Evolutionary conservation across 2,888 invertebrate genomes (phyloP), one percentile per base, ranked within the genome.

Genomic region (Gari tellinella): DNA sequence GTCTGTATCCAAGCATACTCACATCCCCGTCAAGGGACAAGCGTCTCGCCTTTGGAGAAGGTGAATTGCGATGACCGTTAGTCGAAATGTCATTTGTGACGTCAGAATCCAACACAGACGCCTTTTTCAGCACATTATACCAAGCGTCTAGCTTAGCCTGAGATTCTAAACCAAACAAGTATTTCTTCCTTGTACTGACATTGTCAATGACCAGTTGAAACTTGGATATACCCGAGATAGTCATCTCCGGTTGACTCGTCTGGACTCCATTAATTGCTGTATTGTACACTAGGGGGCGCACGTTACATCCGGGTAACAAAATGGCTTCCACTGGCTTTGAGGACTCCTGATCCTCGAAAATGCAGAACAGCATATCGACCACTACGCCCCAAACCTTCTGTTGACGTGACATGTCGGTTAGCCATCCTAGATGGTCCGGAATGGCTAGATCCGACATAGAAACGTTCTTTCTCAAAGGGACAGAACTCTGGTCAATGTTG

Each of bases 131-230:
- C 10, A 79, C 78, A 1, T 63, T 49, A 55, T 77, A 78, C 88
- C 88, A 88, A 4, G 67, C 66, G 37, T 82, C 77, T 5, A 86
- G 74, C 7, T 84, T 82, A 12, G 49, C 23, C 41, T 76, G 79
- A 17, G 80, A 76, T n/a, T 84, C 78, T 14, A 82, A 72, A 17
- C 85, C 84, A 55, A 86, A 88, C 41, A 86, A 64, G 51, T 83
- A 76, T 40, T 86, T 85, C n/a, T 76, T 74, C 3, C 78, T 64
- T 8, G 77, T 81, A n/a, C 74, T 79, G 7, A 72, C 68, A 65
- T 86, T 82, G 38, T 86, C 86, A 17, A 88, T 76, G n/a, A 86
- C 77, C 53, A 88, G 83, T 55, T 86, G 88, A 66, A 73, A 86
- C 49, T 81, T 85, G 10, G 83, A 81, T 23, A 86, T 80, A 17